phyloP scores from a whole-genome alignment of 2,888 invertebrate genomes.

The Apamea epomidion region DNA sequence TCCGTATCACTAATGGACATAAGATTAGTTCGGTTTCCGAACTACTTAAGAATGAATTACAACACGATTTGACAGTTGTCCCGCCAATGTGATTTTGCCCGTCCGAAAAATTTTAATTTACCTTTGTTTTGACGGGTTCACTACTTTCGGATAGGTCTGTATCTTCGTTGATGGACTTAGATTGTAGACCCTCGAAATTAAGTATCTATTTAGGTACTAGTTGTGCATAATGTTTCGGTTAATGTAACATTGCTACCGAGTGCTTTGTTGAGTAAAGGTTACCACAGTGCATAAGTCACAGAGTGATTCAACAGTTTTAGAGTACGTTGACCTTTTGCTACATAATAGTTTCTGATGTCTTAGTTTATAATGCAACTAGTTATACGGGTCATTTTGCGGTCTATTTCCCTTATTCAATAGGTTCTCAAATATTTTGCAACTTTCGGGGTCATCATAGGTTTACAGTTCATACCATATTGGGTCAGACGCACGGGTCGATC shows the following conservation, averaged over 20 bases:
- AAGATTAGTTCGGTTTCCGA: no score
- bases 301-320: conserved; percentile 5
- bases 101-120: no score
- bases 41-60: no score
- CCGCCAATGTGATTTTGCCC: no score
- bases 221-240: no score
- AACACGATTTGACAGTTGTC: no score
- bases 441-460: not conserved
- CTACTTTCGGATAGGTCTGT: no score
- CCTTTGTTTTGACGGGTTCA: no score
- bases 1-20: no score
- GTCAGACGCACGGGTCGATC: no score
- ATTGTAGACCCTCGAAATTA: not conserved
- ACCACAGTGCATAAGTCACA: not conserved
- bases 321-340: conserved; percentile 29
- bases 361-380: conserved; percentile 12
- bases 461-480: not conserved
- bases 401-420: not conserved
- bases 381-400: not conserved
- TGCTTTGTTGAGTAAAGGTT: conserved; percentile 2
- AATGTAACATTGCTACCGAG: not conserved
- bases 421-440: not conserved
- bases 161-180: no score
- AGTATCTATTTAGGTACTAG: not conserved
- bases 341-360: not conserved